Evolutionary conservation across 2,888 invertebrate genomes (phyloP).

Genomic region (Dolichopus griseipennis): DNA sequence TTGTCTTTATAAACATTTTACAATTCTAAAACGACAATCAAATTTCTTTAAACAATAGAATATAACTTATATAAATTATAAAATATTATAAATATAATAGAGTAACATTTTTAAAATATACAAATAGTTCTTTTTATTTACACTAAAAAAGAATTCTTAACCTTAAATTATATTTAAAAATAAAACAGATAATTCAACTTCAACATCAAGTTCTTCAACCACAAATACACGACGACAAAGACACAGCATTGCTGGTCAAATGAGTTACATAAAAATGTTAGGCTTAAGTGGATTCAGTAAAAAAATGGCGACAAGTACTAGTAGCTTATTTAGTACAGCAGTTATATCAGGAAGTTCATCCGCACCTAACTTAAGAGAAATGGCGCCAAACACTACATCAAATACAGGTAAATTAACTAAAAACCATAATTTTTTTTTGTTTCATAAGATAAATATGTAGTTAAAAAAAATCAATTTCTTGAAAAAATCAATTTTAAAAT

Average conservation of each 20-base stretch:
- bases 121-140: not conserved
- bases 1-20: no score
- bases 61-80: no score
- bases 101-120: no score
- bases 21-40: no score
- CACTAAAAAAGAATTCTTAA: conserved; percentile 23
- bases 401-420: conserved; percentile 66
- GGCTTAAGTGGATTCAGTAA: conserved; percentile 63
- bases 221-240: conserved; percentile 69
- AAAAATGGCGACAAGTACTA: conserved; percentile 59
- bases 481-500: no score
- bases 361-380: conserved; percentile 80
- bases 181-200: conserved; percentile 37
- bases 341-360: conserved; percentile 92
- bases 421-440: no score
- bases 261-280: conserved; percentile 84
- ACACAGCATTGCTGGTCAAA: conserved; percentile 93
- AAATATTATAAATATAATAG: no score
- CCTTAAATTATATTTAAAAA: no score
- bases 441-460: no score
- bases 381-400: conserved; percentile 68
- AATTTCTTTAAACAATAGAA: no score
- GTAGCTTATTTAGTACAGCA: conserved; percentile 89
- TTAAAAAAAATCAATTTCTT: no score
- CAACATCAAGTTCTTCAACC: conserved; percentile 39